Evolutionary conservation across 1,140 invertebrate genomes (phyloP), one percentile per base, ranked within the genome.

Genomic region (Parasteatoda tepidariorum): DNA sequence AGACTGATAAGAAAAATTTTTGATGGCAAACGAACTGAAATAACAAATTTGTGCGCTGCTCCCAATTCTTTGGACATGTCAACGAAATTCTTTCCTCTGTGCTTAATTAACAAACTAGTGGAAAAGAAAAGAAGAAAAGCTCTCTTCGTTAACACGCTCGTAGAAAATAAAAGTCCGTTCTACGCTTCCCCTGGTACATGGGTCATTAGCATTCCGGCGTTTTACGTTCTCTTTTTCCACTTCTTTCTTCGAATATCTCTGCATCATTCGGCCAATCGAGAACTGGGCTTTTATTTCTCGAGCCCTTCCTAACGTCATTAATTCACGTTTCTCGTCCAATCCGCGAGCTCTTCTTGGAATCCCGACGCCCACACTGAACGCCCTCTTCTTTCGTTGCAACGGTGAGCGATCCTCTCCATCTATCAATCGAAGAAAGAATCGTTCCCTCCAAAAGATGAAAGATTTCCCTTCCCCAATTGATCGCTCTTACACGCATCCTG

Each of bases 71-170:
- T 82, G 66, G 54, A 61, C 78, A 71, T 82, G 78, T 82, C 78
- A 67, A 41, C 66, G 66, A 38, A 71, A 82, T 82, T 82, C 78
- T 82, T 82, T 82, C 78, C 66, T 57, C 41, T 70, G 66, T 59
- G 78, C 78, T 82, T 82, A 82, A 82, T 82, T 82, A 82, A 82
- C 67, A 82, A 82, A 82, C 78, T 57, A 70, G 74, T 78, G n/a
- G 38, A 59, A 31, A 26, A 55, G 28, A 30, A 82, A 68, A 79
- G 54, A 61, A 82, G 55, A 70, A 82, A 71, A 61, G 66, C 33
- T 31, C 67, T 33, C 78, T 82, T 82, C 78, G 78, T 82, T 82
- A 82, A 71, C 78, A 82, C 57, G 66, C 54, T 61, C 78, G 76
- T 67, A 54, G 76, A 82, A 82, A 82, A 82, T 82, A 82, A 82